phyloP scores from a whole-genome alignment of 2,888 invertebrate species.

The Callimorpha dominula region DNA sequence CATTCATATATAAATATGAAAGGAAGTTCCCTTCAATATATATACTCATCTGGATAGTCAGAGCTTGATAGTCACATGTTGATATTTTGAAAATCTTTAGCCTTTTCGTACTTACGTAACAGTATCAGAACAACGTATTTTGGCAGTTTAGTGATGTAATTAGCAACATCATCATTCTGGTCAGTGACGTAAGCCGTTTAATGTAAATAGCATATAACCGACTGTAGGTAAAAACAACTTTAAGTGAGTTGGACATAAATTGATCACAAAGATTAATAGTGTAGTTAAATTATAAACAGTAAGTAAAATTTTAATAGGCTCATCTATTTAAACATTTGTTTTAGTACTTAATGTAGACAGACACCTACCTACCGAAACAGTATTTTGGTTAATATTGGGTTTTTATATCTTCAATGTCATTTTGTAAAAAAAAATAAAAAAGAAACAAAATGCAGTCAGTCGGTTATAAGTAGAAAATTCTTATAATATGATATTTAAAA shows the following conservation, averaged over 20 bases:
- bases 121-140: constrained; percentile 30
- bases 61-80: constrained; percentile 25
- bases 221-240: constrained; percentile 26
- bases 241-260: not conserved
- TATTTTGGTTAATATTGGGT: not conserved
- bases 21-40: constrained; percentile 23
- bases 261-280: not conserved
- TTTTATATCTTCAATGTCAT: not conserved
- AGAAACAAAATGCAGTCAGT: constrained; percentile 22
- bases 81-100: constrained; percentile 31
- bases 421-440: not conserved
- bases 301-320: not conserved
- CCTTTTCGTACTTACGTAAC: constrained; percentile 24
- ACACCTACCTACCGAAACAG: not conserved
- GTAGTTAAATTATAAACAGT: not conserved
- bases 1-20: constrained; percentile 13
- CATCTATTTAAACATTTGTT: not conserved
- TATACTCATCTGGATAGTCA: constrained; percentile 42
- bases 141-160: constrained; percentile 39
- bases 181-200: constrained; percentile 17
- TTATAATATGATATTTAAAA: constrained; percentile 51
- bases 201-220: constrained; percentile 38
- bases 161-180: constrained; percentile 26
- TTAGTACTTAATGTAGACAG: not conserved
- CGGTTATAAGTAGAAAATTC: constrained; percentile 41